Conservation (phyloP, 2,113 vertebrate species). For the Cacatua alba region DNA sequence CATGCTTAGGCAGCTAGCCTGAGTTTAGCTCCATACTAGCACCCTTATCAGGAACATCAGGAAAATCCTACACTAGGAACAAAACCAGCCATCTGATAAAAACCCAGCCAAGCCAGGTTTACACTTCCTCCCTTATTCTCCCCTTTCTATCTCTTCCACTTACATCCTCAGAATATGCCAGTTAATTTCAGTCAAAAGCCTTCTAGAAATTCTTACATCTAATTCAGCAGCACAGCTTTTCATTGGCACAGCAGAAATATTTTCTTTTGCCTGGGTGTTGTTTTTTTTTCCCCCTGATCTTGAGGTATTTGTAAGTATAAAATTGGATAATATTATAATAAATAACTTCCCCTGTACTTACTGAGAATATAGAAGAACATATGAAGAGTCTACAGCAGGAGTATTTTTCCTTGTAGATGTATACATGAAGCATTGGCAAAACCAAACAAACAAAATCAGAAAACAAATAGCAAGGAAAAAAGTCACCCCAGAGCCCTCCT, state of each 20-base stretch:
- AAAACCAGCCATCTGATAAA: not conserved
- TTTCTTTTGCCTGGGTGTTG: not conserved
- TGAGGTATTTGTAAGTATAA: not conserved
- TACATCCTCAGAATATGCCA: not conserved
- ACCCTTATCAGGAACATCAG: not conserved
- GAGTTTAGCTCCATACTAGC: not conserved
- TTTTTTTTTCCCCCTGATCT: not conserved
- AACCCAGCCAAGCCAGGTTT: rapidly evolving
- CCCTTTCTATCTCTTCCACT: not conserved
- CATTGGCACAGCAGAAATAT: not conserved
- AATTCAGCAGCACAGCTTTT: not conserved
- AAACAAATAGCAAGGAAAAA: not conserved
- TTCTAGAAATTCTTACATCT: not conserved
- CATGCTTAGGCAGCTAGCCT: not conserved
- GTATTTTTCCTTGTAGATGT: not conserved
- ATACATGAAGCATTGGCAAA: not conserved
- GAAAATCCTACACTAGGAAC: not conserved
- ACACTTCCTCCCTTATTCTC: not conserved
- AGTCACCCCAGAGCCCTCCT: not conserved
- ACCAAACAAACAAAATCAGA: not conserved
- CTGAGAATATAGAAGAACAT: not conserved
- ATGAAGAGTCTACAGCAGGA: not conserved
- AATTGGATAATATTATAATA: not conserved
- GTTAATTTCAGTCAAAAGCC: not conserved
- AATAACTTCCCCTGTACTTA: not conserved